Evolutionary conservation across 2,888 invertebrate genomes (phyloP), one percentile per base, ranked within the genome.

Genomic region (Lordiphosa andalusiaca): DNA sequence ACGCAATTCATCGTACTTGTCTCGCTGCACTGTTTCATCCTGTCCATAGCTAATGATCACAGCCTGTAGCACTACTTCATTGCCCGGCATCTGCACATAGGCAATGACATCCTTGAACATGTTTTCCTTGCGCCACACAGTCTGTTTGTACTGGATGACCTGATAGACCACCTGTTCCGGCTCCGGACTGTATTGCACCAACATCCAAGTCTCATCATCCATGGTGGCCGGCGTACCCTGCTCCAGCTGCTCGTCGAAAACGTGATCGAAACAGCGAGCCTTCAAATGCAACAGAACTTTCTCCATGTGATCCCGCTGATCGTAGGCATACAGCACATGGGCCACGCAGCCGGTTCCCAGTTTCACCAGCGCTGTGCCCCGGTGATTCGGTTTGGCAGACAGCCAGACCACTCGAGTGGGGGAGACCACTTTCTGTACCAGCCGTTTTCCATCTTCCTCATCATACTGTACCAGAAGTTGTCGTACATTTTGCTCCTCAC

Each of bases 131-230:
- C 73, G 72, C 73, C 77, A 86, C 10, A 81, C 57, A 0, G 88
- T 86, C 3, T 74, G 71, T 0, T 16, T 53, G 40, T 72, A 68
- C 2, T 60, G 52, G 0, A 87, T 54, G 5, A 88, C 72, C 6
- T 73, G 67, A 30, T 86, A 86, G 42, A 72, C 59, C 3, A 86
- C 72, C 16, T 57, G 70, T 3, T 71, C 59, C 0, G 73, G 73
- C 3, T 73, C 69, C 1, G 73, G 73, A 39, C 82, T 84, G 47
- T 87, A 85, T 38, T 87, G 88, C 4, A 87, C 70, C 4, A 87
- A 60, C 30, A 88, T 50, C 80, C 84, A 87, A 1, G 73, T 71
- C 3, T 70, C 33, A 1, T 73, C 69, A 21, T 66, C 42, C 53
- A 83, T 44, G 4, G 56, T 46, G 2, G 21, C 16, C 13, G 49